Conservation (phyloP, 2,113 vertebrate genomes). For the Colaptes auratus region DNA sequence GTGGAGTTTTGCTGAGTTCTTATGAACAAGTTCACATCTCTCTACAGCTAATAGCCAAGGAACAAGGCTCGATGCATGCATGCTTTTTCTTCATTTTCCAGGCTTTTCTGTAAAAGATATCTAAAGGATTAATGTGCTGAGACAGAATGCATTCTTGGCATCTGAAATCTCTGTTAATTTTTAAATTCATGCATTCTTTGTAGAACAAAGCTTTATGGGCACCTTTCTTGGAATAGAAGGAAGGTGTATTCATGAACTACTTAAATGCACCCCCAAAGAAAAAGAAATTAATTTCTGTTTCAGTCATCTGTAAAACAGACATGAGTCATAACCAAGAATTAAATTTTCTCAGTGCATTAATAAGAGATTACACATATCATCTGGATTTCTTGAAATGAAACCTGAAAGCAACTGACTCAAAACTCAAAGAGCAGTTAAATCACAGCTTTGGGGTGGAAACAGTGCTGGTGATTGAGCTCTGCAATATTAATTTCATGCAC, state of each 20-base stretch:
- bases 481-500: background rate
- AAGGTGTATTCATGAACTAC: background rate
- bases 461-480: background rate
- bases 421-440: constrained; percentile 9
- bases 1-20: background rate
- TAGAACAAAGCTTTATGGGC: background rate
- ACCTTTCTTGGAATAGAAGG: background rate
- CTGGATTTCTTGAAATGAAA: constrained; percentile 17
- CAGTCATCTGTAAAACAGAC: background rate
- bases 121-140: background rate
- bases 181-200: background rate
- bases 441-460: background rate
- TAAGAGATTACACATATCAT: background rate
- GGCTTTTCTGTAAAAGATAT: background rate
- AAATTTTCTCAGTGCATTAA: background rate
- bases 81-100: background rate
- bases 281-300: background rate
- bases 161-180: background rate
- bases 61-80: background rate
- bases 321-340: background rate
- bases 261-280: background rate
- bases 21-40: background rate
- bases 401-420: background rate
- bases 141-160: background rate
- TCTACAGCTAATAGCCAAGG: background rate